Percentiles rank a stretch among this genome's conserved stretches.
phyloP scores from a whole-genome alignment of 2,797 vertebrate species.

The Ctenosaura bakeri region DNA sequence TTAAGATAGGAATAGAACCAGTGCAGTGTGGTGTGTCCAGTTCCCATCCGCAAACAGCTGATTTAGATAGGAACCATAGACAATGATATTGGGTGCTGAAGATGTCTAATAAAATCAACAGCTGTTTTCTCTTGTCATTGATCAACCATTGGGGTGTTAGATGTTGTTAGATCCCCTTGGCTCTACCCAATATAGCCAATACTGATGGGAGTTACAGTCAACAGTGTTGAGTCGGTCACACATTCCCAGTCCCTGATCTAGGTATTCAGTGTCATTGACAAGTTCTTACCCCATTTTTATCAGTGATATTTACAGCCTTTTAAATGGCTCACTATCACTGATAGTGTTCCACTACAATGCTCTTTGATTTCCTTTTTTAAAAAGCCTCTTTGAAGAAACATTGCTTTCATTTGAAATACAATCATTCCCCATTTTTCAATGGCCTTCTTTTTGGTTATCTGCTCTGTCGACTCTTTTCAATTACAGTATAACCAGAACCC shows the following conservation, averaged over 20 bases:
- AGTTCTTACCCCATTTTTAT: background rate
- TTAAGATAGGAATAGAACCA: background rate
- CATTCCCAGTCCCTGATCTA: no score
- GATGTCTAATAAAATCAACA: background rate
- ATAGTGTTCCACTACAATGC: background rate
- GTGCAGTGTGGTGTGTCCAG: background rate
- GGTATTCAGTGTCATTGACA: background rate
- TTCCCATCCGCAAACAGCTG: background rate
- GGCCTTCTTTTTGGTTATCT: no score
- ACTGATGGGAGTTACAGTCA: no score
- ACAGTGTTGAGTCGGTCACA: no score
- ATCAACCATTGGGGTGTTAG: background rate
- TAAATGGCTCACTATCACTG: background rate
- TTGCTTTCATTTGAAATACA: no score
- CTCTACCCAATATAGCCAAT: no score
- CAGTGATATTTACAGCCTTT: background rate
- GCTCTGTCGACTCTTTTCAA: no score
- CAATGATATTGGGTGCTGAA: background rate
- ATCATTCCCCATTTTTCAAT: no score
- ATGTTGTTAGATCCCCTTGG: no score
- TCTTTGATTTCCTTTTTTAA: background rate
- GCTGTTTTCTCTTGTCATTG: background rate
- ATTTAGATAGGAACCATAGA: background rate
- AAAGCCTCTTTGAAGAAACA: background rate
- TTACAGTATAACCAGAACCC: no score